Base-by-base conservation (phyloP, 1,140 invertebrate species). In the Branchinecta lindahli region DNA sequence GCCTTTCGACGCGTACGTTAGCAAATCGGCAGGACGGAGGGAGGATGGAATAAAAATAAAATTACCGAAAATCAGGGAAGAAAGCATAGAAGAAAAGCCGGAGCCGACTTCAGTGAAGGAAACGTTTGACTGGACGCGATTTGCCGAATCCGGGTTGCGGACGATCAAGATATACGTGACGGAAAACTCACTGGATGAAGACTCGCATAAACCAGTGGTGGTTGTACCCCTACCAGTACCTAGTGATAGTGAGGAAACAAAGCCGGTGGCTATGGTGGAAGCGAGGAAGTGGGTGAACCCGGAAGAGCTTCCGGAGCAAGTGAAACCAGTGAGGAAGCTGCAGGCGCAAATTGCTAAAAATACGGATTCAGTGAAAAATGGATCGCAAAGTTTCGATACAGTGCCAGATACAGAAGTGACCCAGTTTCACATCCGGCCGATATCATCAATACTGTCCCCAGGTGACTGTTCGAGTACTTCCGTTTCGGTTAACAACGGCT, bases 231-330 rank as follows among this genome's bases (percentile, higher is more conserved):
- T 67, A 7, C 20, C 15, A 9, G 8, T 18, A n/a, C 33, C 9
- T 45, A 46, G 45, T 21, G 15, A n/a, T 8, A 52, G 44, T 52
- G 18, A 44, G 8, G 45, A 12, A 10, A 15, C 9, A 44, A 69
- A 52, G 33, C 20, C 70, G 61, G 67, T 66, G 44, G 65, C 46
- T 20, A 21, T 66, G 15, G 67, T 68, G 52, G 67, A 81, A 80
- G 69, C 45, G 73, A 68, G 80, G 69, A 85, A 86, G 69, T 92
- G 90, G 90, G 88, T 92, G 45, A 89, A 90, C 75, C 91, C 91
- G 76, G 88, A 90, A 77, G 89, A 91, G 74, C 86, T 91, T 68
- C 89, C 89, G 0, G 89, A 91, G 77, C 84, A 85, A 72, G 80
- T 87, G 20, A 89, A 89, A 77, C 82, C 18, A 61, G 52, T 61